Base-by-base conservation (phyloP, 2,113 vertebrate species). In the Amphiprion ocellaris region DNA sequence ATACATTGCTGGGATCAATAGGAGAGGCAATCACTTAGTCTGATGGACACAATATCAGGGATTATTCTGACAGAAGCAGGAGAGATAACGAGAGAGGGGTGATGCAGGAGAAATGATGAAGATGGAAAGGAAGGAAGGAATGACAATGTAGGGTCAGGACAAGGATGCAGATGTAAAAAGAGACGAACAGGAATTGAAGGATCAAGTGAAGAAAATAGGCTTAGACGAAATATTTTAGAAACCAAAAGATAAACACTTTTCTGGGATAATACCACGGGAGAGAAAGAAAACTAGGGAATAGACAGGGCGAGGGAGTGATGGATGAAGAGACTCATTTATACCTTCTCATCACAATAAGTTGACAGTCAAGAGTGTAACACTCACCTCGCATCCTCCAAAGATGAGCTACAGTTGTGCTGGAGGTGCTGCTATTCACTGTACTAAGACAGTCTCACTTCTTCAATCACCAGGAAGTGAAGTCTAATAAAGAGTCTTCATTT, bases 1-100 rank as follows among this genome's bases (percentile, higher is more conserved):
- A 81, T 82, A 78, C 68, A 86, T 71, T 11, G 56, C 54, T 73
- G 68, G 39, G 78, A 90, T 90, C 83, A 80, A 82, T 69, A 81
- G 54, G 50, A 74, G 55, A 83, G 59, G 77, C 5, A 30, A 74
- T 79, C 44, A 37, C 63, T 83, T 63, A 79, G 65, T 77, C 75
- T 68, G 77, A 54, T 71, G 79, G 74, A 86, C 69, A 61, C 47
- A 70, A 53, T 60, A 56, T 52, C 21, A 52, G 33, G 50, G 50
- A 44, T 73, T 74, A 62, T 37, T 66, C 60, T 4, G 15, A 19
- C 33, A 69, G 21, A 7, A 19, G 23, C 9, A 61, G 58, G 19
- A 46, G 15, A 58, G 4, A 44, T 1, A 21, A 21, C 37, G 28
- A 9, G 26, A 64, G 23, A 26, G 33, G 37, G 33, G 4, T 19